These are phyloP conservation scores for Plectropomus leopardus DNA, from an alignment of 2,113 vertebrate species.

Conservation along the genomic window DNA sequence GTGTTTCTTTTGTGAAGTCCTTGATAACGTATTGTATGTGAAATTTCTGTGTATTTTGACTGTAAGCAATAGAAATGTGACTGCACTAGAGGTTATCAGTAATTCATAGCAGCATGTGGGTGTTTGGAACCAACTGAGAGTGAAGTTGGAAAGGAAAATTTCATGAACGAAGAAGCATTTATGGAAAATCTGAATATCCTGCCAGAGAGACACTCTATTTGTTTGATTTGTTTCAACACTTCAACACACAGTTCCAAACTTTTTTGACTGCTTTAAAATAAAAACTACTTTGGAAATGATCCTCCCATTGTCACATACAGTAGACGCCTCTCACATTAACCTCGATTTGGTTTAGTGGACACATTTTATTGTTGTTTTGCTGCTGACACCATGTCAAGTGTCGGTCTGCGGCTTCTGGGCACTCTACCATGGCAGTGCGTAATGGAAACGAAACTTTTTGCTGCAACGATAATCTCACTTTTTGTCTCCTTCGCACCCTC, in stretches of 20 bases:
- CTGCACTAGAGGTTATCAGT: slow-evolving; percentile 25
- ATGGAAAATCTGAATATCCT: slow-evolving; percentile 20
- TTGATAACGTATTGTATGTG: slow-evolving; percentile 48
- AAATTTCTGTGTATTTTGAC: slow-evolving; percentile 55
- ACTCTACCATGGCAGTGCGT: not conserved
- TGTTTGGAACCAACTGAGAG: slow-evolving; percentile 6
- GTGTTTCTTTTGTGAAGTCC: slow-evolving; percentile 28
- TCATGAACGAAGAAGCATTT: slow-evolving; percentile 7
- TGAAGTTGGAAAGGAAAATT: not conserved
- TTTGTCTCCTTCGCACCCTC: slow-evolving; percentile 30
- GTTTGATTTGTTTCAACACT: not conserved
- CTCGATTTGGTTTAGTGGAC: slow-evolving; percentile 8
- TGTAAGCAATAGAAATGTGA: slow-evolving; percentile 39
- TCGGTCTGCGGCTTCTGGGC: slow-evolving; percentile 10
- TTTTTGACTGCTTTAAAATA: slow-evolving; percentile 5
- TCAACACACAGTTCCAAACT: not conserved
- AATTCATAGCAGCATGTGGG: not conserved
- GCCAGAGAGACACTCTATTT: not conserved
- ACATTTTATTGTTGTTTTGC: slow-evolving; percentile 1
- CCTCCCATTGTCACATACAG: slow-evolving; percentile 38
- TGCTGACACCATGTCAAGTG: slow-evolving; percentile 9
- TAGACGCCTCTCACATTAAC: slow-evolving; percentile 13
- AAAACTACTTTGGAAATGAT: slow-evolving; percentile 5
- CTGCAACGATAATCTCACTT: slow-evolving; percentile 28
- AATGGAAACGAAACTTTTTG: slow-evolving; percentile 9